phyloP scores from a whole-genome alignment of 1,140 invertebrate genomes.

The Polypedilum pembai region DNA sequence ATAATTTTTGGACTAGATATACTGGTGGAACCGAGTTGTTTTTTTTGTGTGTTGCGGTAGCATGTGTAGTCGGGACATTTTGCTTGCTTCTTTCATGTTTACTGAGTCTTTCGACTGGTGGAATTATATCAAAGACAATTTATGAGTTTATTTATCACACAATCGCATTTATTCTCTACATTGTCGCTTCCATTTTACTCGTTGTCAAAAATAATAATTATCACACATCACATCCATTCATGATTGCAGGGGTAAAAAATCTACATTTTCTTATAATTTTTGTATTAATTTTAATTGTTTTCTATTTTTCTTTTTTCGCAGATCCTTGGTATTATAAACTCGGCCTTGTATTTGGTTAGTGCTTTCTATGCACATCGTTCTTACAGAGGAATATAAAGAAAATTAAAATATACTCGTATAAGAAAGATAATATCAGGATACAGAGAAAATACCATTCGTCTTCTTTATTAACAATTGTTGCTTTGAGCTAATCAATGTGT shows the following conservation, averaged over 20 bases:
- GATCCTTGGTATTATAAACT: constrained; percentile 63
- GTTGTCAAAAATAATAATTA: constrained; percentile 46
- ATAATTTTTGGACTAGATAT: constrained; percentile 47
- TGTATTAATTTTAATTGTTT: constrained; percentile 12
- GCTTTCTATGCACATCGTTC: constrained; percentile 61
- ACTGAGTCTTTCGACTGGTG: constrained; percentile 64
- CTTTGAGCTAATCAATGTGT: no score
- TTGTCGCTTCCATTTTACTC: constrained; percentile 58
- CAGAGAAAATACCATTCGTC: no score
- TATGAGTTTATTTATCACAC: constrained; percentile 73
- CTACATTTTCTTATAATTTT: constrained; percentile 28
- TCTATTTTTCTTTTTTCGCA: constrained; percentile 43
- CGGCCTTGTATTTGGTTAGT: constrained; percentile 63
- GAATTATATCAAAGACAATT: constrained; percentile 73
- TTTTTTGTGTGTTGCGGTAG: constrained; percentile 60
- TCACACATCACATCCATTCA: constrained; percentile 47
- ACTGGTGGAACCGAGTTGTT: constrained; percentile 54
- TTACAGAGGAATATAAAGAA: constrained; percentile 59
- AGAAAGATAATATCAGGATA: no score
- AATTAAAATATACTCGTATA: background rate
- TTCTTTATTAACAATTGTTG: no score
- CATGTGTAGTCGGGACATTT: constrained; percentile 70
- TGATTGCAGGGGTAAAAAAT: constrained; percentile 58
- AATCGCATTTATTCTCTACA: constrained; percentile 58
- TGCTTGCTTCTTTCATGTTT: constrained; percentile 64